Base-by-base conservation (phyloP, 23 tunicate species). In the Styela clava region DNA sequence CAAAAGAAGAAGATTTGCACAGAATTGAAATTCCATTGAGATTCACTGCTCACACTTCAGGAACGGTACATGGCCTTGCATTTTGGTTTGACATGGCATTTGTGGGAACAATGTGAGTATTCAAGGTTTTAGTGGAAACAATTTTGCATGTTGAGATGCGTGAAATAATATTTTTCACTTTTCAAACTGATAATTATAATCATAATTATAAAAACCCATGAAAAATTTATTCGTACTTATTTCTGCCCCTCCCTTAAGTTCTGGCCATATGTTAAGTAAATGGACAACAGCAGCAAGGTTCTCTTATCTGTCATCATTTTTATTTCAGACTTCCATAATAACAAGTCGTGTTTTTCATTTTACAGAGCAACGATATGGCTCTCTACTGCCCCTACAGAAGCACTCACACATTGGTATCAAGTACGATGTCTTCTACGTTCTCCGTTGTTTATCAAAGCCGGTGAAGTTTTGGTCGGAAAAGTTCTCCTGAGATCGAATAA, bases 51-150 rank as follows among this genome's bases (percentile, higher is more conserved):
- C 99, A 96, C 69, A 84, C 99, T 16, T 83, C 89, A 24, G 99
- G 94, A 36, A 96, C 99, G 5, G 86, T 91, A 16, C 99, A 96
- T 68, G 99, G 99, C 2, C 78, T 96, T 30, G 99, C 99, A 26
- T 96, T 96, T 78, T 96, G 99, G 99, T 96, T 96, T 51, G 99
- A 96, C 88, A 86, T 96, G 34, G 99, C 99, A 2, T 96, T 96
- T 79, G 88, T 87, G 19, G 99, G 99, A 32, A 86, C 84, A 44
- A 79, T 84, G 97, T 92, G 2, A 83, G 97, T 82, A n/a, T n/a
- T n/a, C n/a, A n/a, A n/a, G n/a, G n/a, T n/a, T n/a, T n/a, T n/a
- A n/a, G n/a, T n/a, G 12, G 28, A n/a, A n/a, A n/a, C n/a, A n/a
- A n/a, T n/a, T n/a, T n/a, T n/a, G n/a, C n/a, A n/a, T n/a, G 7